Percentiles rank a stretch among this genome's conserved stretches.
These are phyloP conservation scores for Cephus pygmeus DNA, from an alignment of 2,888 invertebrate genomes.

Conservation along the genomic window DNA sequence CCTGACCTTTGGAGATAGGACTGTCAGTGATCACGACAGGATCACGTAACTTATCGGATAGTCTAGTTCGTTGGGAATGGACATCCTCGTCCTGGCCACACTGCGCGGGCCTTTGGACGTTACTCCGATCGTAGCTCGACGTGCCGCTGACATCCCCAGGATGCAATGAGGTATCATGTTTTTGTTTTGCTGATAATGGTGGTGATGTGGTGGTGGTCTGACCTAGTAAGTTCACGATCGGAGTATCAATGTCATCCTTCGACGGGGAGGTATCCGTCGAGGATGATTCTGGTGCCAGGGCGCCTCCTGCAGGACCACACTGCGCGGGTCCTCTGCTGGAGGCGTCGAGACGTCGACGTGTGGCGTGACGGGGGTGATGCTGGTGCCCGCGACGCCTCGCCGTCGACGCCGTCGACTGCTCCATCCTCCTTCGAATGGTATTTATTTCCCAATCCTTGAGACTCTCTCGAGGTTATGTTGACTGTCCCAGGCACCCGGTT, in stretches of 20 bases:
- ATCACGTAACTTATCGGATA: neutral
- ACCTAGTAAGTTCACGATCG: conserved; percentile 3
- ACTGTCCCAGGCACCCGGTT: conserved; percentile 67
- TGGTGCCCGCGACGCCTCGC: conserved; percentile 62
- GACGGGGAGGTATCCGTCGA: conserved; percentile 4
- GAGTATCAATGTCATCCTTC: neutral
- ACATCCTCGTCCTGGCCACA: conserved; percentile 52
- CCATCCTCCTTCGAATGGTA: conserved; percentile 47
- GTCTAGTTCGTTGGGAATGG: neutral
- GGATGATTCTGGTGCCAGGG: neutral
- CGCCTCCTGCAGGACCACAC: conserved; percentile 61
- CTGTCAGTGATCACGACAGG: neutral
- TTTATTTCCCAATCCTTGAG: conserved; percentile 12
- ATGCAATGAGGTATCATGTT: neutral
- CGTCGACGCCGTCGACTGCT: conserved; percentile 52
- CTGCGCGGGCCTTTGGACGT: conserved; percentile 61
- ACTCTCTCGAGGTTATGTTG: conserved; percentile 2
- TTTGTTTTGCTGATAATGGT: neutral
- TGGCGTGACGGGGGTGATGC: conserved; percentile 61
- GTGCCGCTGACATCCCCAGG: neutral
- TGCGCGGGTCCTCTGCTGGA: conserved; percentile 64
- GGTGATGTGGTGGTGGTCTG: neutral
- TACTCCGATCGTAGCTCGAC: conserved; percentile 19
- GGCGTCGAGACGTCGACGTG: conserved; percentile 53
- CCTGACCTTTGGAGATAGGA: neutral